Evolutionary conservation across 2,113 vertebrate species (phyloP).

Genomic region (Mormyrus iriodes): DNA sequence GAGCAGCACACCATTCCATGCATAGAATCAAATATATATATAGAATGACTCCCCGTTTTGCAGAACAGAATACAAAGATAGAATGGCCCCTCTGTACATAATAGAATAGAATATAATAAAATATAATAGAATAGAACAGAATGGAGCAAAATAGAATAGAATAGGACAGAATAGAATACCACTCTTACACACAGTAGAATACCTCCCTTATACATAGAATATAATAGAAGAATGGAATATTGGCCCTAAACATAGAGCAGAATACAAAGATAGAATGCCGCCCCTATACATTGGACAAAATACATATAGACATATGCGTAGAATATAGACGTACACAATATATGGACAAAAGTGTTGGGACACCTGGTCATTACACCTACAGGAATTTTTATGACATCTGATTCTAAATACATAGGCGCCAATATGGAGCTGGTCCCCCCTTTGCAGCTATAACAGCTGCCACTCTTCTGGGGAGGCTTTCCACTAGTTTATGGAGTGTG

Average conservation of each 20-base stretch:
- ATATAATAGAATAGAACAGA: no score
- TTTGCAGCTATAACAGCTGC: neutral
- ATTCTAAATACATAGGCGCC: neutral
- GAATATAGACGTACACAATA: neutral
- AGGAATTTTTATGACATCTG: neutral
- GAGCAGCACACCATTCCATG: neutral
- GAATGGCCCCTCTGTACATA: neutral
- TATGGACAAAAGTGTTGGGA: neutral
- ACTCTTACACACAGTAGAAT: no score
- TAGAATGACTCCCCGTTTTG: neutral
- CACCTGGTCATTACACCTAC: neutral
- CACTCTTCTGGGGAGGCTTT: neutral
- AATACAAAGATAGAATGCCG: neutral
- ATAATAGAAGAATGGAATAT: no score
- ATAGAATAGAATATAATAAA: no score
- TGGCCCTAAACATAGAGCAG: no score
- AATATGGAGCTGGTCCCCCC: neutral
- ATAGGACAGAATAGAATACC: neutral
- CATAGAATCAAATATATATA: neutral
- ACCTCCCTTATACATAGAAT: no score
- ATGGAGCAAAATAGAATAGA: no score
- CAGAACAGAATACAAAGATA: neutral
- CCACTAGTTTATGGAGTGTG: neutral
- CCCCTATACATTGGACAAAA: neutral
- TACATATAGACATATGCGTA: neutral